Evolutionary conservation across 2,113 vertebrate genomes (phyloP), one percentile per base, ranked within the genome.

Genomic region (Cyanoramphus novaezelandiae): DNA sequence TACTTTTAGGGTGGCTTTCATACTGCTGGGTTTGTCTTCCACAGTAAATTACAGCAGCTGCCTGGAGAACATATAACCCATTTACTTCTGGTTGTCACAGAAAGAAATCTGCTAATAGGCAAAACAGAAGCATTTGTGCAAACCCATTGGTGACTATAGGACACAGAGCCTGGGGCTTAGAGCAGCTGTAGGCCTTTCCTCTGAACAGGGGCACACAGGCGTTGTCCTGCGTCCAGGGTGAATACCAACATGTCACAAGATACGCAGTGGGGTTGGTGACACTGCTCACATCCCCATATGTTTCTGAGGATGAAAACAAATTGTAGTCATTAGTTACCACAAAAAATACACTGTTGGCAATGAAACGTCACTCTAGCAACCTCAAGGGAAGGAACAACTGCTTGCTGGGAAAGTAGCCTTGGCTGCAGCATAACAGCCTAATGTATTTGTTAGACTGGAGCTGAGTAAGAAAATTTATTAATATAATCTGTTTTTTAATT

Each of bases 61-160:
- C 55, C 52, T 80, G 79, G 64, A 83, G 75, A 96, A 75, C 53
- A 76, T 80, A 35, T 46, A 93, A 77, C 46, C 49, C 59, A 65
- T 93, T 95, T 93, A 86, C 46, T 94, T 92, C 84, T 91, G 47
- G 60, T 68, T 94, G 92, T 90, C 87, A 80, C 0, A 2, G 82
- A 67, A 83, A 90, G 72, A 86, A 90, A 81, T 67, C 39, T 43
- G 67, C 72, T 78, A 50, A 78, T 46, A 50, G 71, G 47, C 63
- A 93, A 90, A 93, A 23, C 50, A 94, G 93, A 80, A 75, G 43
- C 46, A 35, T 63, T 83, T 93, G 59, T 67, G 72, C 60, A 90
- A 92, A 86, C 46, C 25, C 64, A 35, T 10, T n/a, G 31, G 41
- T 49, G 28, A 95, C 67, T 21, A 85, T 46, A 80, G 37, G 23